Conservation (phyloP, 2,113 vertebrate species). For the Xyrauchen texanus region DNA sequence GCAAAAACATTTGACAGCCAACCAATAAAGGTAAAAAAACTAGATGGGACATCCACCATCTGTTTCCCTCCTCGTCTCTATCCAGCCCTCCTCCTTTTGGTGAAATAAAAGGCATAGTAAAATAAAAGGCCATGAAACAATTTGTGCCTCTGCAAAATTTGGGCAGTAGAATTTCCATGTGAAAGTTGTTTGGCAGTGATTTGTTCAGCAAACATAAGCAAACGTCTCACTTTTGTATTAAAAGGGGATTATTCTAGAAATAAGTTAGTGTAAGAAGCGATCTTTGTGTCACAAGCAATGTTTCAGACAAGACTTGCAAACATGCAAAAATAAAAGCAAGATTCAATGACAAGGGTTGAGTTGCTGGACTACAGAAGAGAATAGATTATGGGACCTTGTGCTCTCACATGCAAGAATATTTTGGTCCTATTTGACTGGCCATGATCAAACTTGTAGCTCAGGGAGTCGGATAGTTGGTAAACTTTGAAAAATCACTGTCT, state of each 20-base stretch:
- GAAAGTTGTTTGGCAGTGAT: constrained; percentile 53
- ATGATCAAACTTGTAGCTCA: not conserved
- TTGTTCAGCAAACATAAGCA: not conserved
- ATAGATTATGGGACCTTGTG: constrained; percentile 25
- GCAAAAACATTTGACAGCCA: constrained; percentile 2
- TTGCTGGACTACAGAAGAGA: not conserved
- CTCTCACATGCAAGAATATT: constrained; percentile 37
- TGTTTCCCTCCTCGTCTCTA: constrained; percentile 29
- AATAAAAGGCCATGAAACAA: not conserved
- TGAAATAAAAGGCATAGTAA: not conserved
- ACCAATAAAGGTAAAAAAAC: constrained; percentile 9
- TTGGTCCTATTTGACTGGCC: constrained; percentile 14
- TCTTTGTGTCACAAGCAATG: not conserved
- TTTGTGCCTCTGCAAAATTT: not conserved
- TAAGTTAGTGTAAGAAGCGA: not conserved
- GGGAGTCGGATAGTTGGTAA: not conserved
- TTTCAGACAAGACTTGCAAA: not conserved
- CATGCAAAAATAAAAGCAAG: not conserved
- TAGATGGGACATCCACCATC: constrained; percentile 13
- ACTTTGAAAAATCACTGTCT: not conserved
- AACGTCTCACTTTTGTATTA: not conserved
- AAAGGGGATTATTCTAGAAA: not conserved
- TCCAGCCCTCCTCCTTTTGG: not conserved
- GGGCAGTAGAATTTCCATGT: constrained; percentile 35
- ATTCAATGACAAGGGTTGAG: constrained; percentile 2